These are phyloP conservation scores for Elaphurus davidianus DNA, from an alignment of 2,113 vertebrate species.

Conservation along the genomic window DNA sequence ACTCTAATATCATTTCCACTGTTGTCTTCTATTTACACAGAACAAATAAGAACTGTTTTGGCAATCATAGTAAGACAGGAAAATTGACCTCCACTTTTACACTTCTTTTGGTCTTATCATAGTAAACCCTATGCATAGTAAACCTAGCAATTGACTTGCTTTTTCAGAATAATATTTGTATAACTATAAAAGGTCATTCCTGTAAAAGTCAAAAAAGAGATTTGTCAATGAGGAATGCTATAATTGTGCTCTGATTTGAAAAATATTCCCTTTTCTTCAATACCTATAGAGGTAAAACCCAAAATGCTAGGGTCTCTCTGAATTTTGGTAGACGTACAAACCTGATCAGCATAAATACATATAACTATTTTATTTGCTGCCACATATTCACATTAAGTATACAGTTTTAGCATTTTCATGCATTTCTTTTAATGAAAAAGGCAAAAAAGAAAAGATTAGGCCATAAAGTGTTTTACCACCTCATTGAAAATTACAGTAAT, in stretches of 20 bases:
- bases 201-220: not conserved
- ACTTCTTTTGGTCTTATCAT: not conserved
- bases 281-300: not conserved
- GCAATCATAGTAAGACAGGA: not conserved
- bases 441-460: not conserved
- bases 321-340: not conserved
- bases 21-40: constrained; percentile 18
- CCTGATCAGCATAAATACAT: not conserved
- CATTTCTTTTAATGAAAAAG: not conserved
- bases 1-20: not conserved
- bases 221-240: not conserved
- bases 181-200: not conserved
- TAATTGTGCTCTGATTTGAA: not conserved
- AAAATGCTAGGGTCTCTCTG: not conserved
- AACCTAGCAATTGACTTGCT: not conserved
- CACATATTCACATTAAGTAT: not conserved
- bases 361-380: not conserved
- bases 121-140: not conserved
- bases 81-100: constrained; percentile 6
- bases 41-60: not conserved
- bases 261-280: not conserved
- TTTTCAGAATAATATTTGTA: not conserved
- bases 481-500: not conserved
- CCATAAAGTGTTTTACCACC: not conserved
- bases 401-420: not conserved